Evolutionary conservation across 2,113 vertebrate genomes (phyloP), one percentile per base, ranked within the genome.

Genomic region (Macrotus californicus): DNA sequence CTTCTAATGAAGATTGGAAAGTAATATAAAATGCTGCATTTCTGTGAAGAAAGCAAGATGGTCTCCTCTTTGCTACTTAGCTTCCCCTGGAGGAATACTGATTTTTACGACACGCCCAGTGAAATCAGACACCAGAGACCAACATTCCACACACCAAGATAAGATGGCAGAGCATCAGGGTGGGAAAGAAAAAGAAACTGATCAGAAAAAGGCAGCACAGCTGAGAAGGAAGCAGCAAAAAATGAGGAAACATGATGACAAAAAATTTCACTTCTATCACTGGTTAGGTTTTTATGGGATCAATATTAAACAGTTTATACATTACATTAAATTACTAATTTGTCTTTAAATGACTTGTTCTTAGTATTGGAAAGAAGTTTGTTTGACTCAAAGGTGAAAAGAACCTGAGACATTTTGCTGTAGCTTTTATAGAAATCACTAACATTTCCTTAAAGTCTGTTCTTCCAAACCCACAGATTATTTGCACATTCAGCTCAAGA

Each of bases 1-100:
- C 34, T 89, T 75, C 48, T 50, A 31, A 61, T 66, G 48, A 14
- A 76, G 87, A 24, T 29, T 36, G 39, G 18, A 54, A 77, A 89
- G 52, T 39, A 12, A 77, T n/a, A 16, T 36, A 39, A 66, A 94
- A 79, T 43, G 87, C 64, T 83, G 41, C 48, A 39, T 43, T 77
- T 91, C 21, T 15, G 7, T 48, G 14, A 73, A 93, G 89, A 61
- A 72, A 90, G 56, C 34, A 43, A 29, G 24, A 15, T 66, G 31
- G 54, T 31, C 7, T 88, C 73, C 75, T 66, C 83, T 34, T 76
- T 86, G 26, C 43, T 76, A 34, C 46, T 88, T 54, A 26, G 79
- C 82, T 80, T 52, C 48, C 73, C 85, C 93, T 96, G 90, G 73
- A 82, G 77, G 80, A 96, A 92, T 89, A 87, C 1, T 70, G 79